These are phyloP conservation scores for Trypoxylon attenuatum DNA, from an alignment of 2,888 invertebrate species.

Conservation along the genomic window DNA sequence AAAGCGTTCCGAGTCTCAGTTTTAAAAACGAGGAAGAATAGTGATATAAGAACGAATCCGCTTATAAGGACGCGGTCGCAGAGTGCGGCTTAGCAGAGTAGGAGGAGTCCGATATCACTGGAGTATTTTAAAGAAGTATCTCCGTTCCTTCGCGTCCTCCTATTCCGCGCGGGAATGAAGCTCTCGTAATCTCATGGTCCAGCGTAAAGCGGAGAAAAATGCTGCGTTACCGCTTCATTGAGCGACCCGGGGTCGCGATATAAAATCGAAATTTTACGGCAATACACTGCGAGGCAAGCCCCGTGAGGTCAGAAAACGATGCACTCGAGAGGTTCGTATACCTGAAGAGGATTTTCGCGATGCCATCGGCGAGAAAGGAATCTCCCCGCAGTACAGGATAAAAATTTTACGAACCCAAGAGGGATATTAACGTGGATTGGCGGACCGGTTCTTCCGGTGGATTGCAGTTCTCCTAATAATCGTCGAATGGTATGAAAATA, in stretches of 20 bases:
- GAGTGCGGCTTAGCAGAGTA: too few species aligned
- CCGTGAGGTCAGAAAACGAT: not conserved
- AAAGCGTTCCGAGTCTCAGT: too few species aligned
- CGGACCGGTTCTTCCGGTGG: conserved; percentile 48
- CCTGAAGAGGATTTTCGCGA: not conserved
- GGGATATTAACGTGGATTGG: conserved; percentile 1
- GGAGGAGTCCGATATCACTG: too few species aligned
- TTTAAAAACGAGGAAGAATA: too few species aligned
- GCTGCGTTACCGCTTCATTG: not conserved
- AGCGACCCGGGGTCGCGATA: not conserved
- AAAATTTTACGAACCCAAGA: conserved; percentile 1
- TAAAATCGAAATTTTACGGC: not conserved
- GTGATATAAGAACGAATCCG: too few species aligned
- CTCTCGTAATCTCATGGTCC: not conserved
- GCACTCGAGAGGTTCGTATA: not conserved
- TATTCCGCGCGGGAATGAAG: not conserved
- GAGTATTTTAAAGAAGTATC: too few species aligned
- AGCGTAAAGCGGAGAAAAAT: not conserved
- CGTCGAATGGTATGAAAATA: conserved; percentile 40
- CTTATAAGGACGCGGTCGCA: too few species aligned
- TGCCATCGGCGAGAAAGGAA: not conserved
- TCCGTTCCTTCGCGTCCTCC: too few species aligned
- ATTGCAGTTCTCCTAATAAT: conserved; percentile 45
- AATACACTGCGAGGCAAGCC: not conserved
- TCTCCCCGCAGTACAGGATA: not conserved